Percentiles rank a stretch among this genome's conserved stretches.
Evolutionary conservation across 2,797 vertebrate genomes (phyloP).

Genomic region (Otus scops): DNA sequence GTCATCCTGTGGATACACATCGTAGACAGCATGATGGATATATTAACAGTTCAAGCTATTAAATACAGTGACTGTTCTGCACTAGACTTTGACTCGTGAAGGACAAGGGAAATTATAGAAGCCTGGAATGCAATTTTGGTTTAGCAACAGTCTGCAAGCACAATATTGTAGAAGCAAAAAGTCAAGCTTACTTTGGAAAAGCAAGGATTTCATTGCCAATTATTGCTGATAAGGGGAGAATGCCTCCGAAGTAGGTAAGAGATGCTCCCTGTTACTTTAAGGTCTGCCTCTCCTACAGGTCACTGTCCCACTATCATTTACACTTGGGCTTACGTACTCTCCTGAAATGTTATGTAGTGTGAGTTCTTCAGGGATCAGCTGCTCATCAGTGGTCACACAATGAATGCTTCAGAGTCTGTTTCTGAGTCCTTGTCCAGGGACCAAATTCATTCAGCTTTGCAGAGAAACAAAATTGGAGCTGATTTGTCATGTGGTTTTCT

Average conservation of each 20-base stretch:
- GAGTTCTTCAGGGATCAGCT: not conserved
- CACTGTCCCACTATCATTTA: not conserved
- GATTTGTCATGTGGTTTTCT: not conserved
- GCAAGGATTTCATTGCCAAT: not conserved
- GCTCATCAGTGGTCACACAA: not conserved
- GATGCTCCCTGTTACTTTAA: not conserved
- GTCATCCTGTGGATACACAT: not conserved
- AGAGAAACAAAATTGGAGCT: not conserved
- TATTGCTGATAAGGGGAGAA: not conserved
- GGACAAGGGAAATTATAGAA: not conserved
- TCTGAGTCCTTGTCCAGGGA: not conserved
- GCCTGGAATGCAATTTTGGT: not conserved
- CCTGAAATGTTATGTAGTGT: not conserved
- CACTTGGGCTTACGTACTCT: fast-evolving
- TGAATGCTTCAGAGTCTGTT: not conserved
- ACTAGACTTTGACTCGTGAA: not conserved
- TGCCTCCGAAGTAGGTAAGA: not conserved
- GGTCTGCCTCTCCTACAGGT: not conserved
- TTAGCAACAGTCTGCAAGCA: not conserved
- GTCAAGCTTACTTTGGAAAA: not conserved
- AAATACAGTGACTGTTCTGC: not conserved
- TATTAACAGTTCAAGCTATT: not conserved
- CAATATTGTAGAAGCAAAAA: not conserved
- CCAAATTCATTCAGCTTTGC: not conserved
- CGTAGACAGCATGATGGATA: not conserved